Evolutionary conservation across 2,888 invertebrate genomes (phyloP).

Genomic region (Geotrupes spiniger): DNA sequence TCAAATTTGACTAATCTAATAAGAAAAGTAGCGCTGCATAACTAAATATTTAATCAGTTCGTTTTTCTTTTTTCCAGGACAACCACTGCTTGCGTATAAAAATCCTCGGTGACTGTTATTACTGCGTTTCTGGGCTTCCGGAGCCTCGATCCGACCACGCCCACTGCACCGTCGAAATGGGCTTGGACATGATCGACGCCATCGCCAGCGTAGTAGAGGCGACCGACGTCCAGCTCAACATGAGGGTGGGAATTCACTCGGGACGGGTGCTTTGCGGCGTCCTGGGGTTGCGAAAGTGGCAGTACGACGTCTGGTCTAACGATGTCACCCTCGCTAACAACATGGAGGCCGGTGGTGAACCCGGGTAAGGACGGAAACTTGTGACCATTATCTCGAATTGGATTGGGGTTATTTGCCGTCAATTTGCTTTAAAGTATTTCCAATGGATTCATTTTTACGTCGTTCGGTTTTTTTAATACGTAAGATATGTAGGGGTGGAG

Average conservation of each 20-base stretch:
- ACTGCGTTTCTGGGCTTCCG: conserved; percentile 88
- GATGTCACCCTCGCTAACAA: conserved; percentile 88
- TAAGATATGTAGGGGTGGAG: no score
- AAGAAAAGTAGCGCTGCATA: no score
- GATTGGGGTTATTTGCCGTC: no score
- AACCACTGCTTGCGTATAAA: conserved; percentile 81
- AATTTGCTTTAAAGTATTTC: no score
- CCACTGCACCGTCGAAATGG: conserved; percentile 86
- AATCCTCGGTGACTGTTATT: conserved; percentile 90
- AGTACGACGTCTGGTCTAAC: conserved; percentile 92
- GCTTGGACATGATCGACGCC: conserved; percentile 82
- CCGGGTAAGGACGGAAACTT: conserved; percentile 64
- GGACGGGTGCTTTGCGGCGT: conserved; percentile 89
- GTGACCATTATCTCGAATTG: no score
- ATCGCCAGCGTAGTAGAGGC: conserved; percentile 86
- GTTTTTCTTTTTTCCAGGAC: conserved; percentile 55
- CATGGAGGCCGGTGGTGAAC: conserved; percentile 88
- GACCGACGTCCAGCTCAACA: conserved; percentile 88
- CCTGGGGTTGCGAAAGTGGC: conserved; percentile 87
- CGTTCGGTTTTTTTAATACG: no score
- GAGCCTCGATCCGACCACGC: conserved; percentile 91
- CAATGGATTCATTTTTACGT: no score
- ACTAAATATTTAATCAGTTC: no score
- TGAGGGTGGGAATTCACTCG: conserved; percentile 91
- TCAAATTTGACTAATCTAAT: no score